Evolutionary conservation across 2,888 invertebrate species (phyloP), one percentile per base, ranked within the genome.

Genomic region (Pterostichus madidus): DNA sequence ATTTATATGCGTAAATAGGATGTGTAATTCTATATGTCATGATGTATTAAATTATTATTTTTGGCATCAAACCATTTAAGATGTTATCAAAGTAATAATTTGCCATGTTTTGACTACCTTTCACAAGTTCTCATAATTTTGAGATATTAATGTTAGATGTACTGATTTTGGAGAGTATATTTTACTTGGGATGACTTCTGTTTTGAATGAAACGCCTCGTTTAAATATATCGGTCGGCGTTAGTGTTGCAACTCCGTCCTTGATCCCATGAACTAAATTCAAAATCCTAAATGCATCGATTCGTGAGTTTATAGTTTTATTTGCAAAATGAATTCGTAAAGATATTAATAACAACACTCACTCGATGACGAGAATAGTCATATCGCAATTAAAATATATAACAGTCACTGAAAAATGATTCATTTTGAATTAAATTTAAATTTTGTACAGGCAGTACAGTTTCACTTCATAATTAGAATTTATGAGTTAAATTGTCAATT

Each of bases 251-350:
- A 78, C 78, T 39, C 8, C 46, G 44, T 32, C 78, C 78, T 78
- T 78, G 78, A 78, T 78, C 78, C 59, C 61, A n/a, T 78, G 78
- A 78, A 35, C 78, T 61, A 78, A 52, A 78, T 52, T 46, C 52
- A 61, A 75, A 75, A 71, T 71, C 39, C 75, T 75, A 75, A 76
- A 76, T 76, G 76, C 76, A 76, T 53, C 76, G 76, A 8, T 31
- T 53, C 56, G 8, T 39, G 44, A 71, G 8, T 71, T 71, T 71
- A 71, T 71, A 31, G 44, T 15, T 71, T 44, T 71, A 44, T 71
- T 71, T 71, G 15, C 17, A 15, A 44, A 39, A 39, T 39, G 24
- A 39, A 71, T 44, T 71, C 39, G 32, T 64, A 31, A 24, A 64
- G 31, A 64, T 64, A 32, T 64, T 35, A 64, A 39, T 39, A 64